phyloP scores from a whole-genome alignment of 2,113 vertebrate species.

The Chaetops frenatus region DNA sequence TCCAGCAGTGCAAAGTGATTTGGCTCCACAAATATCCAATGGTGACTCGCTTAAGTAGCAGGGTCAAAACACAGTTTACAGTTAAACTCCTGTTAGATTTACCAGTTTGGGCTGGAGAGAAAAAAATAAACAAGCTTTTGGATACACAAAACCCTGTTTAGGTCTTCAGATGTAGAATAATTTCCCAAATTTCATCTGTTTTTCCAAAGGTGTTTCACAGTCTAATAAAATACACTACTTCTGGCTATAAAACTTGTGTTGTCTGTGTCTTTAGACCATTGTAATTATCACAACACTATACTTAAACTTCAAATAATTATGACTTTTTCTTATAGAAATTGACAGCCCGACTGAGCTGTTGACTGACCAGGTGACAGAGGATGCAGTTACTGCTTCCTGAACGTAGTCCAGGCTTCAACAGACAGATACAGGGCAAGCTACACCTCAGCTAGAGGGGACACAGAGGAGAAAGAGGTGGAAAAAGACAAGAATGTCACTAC shows the following conservation, averaged over 20 bases:
- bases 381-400: conserved; percentile 75
- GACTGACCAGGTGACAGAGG: conserved; percentile 73
- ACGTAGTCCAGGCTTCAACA: conserved; percentile 68
- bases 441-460: conserved; percentile 69
- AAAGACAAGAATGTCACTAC: conserved; percentile 63
- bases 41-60: fast-evolving
- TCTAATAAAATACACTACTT: not conserved
- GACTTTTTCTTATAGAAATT: conserved; percentile 7
- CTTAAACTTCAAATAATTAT: not conserved
- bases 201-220: not conserved
- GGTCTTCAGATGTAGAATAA: not conserved
- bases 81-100: not conserved
- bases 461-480: conserved; percentile 60
- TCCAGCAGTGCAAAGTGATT: not conserved
- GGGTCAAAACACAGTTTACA: not conserved
- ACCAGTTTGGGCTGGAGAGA: not conserved
- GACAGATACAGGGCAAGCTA: conserved; percentile 73
- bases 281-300: not conserved
- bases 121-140: not conserved
- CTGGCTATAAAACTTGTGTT: not conserved
- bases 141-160: not conserved
- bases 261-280: not conserved
- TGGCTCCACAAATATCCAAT: not conserved
- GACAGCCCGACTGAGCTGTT: conserved; percentile 68
- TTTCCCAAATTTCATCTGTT: not conserved